A percentile compares a stretch with the other conserved stretches of the same genome.
Evolutionary conservation across 1,140 invertebrate species (phyloP).

Genomic region (Brachionus calyciflorus): DNA sequence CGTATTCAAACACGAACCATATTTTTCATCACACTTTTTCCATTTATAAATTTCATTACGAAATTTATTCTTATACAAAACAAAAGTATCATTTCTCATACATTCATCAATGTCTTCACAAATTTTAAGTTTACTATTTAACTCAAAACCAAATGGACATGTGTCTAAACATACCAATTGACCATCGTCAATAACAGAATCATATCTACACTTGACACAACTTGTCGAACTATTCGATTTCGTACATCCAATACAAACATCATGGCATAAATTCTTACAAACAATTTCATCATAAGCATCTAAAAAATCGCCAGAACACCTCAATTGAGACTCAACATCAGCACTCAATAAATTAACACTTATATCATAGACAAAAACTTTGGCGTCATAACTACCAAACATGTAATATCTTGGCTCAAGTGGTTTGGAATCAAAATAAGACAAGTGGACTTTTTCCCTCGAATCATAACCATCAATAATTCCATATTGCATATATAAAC

Average conservation of each 20-base stretch:
- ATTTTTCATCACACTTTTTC: conserved; percentile 1
- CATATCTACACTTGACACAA: conserved; percentile 37
- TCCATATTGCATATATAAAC: conserved; percentile 19
- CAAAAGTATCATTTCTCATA: not conserved
- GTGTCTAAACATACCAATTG: not conserved
- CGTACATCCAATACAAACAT: conserved; percentile 26
- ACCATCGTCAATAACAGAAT: not conserved
- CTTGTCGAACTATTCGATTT: conserved; percentile 29
- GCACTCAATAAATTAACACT: not conserved
- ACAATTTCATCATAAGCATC: not conserved
- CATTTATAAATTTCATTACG: conserved; percentile 14
- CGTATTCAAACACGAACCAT: conserved; percentile 55
- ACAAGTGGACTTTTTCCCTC: conserved; percentile 33
- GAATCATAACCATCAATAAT: conserved; percentile 37
- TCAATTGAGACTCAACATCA: not conserved
- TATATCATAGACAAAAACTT: conserved; percentile 36
- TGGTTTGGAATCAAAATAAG: conserved; percentile 2
- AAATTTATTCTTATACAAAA: conserved; percentile 5
- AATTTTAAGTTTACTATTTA: not conserved
- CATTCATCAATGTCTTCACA: conserved; percentile 43
- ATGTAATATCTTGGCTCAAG: conserved; percentile 42
- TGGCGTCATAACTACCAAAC: conserved; percentile 40
- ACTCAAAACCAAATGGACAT: conserved; percentile 17
- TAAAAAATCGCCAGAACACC: not conserved
- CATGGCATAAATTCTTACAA: conserved; percentile 20